Conservation (phyloP, 2,113 vertebrate genomes). For the Stegostoma tigrinum region DNA sequence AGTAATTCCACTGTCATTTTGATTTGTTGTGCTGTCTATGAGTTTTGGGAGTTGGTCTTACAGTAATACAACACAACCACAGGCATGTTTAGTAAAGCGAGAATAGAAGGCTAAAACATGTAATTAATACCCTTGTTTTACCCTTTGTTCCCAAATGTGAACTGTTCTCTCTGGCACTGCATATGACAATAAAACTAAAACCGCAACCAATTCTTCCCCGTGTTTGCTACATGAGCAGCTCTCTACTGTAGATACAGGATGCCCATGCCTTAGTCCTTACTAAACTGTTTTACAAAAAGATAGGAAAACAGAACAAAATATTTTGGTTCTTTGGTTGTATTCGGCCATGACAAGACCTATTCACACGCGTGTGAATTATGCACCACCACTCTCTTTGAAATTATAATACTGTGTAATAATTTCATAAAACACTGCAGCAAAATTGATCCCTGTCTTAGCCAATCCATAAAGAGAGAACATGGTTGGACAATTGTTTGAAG, state of each 20-base stretch:
- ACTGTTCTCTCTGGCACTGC: background rate
- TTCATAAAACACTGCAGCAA: background rate
- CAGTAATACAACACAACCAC: background rate
- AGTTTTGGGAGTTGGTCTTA: background rate
- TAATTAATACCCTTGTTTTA: background rate
- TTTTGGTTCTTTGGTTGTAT: background rate
- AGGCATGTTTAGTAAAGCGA: background rate
- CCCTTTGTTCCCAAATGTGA: background rate
- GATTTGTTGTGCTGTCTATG: background rate
- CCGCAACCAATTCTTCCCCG: background rate
- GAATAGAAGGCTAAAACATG: background rate
- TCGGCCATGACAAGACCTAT: background rate
- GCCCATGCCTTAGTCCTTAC: background rate
- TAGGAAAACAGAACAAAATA: background rate
- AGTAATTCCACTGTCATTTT: background rate
- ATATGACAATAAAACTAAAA: background rate
- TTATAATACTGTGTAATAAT: background rate
- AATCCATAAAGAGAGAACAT: background rate
- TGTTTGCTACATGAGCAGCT: background rate
- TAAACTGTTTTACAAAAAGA: background rate
- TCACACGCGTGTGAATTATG: background rate
- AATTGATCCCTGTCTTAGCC: background rate
- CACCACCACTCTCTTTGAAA: background rate
- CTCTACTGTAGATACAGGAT: background rate
- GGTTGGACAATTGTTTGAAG: background rate